Evolutionary conservation across 2,113 vertebrate species (phyloP), one percentile per base, ranked within the genome.

Genomic region (Chunga burmeisteri): DNA sequence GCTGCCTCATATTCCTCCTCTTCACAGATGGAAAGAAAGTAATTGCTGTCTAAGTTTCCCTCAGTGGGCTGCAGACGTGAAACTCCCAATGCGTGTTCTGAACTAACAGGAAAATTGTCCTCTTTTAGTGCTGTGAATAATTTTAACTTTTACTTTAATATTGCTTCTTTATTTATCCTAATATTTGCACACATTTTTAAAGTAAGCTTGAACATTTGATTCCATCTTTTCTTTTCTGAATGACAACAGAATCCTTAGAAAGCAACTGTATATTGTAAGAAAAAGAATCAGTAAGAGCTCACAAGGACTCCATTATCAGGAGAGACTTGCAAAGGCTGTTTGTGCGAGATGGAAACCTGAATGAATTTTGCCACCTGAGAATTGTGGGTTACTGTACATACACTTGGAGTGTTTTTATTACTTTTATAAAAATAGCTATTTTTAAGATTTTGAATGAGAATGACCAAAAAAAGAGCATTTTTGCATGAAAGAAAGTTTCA

Each of bases 111-210:
- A 91, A 94, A 94, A 85, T 89, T 61, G 13, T 9, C 36, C 44
- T 30, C 53, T 87, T n/a, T 87, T n/a, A 87, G 13, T 70, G 53
- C 32, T 82, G 40, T 68, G 89, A 84, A 89, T 89, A 85, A 93
- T 94, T 91, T 84, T 63, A 77, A 90, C 17, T 82, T 94, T 72
- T 72, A 66, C 27, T 90, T 92, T 71, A 81, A 38, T 86, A 58
- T 58, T 80, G 14, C 11, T 91, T 74, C 44, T 91, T 96, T 85
- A 78, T 86, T 92, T 96, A 42, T 91, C 65, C 49, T 92, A 92
- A 86, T 84, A 91, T 92, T 91, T 91, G 17, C 56, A 75, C 58
- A 89, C 32, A 77, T 66, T 95, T 94, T 86, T 56, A 81, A 92
- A 90, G 52, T 55, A 75, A 71, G 14, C 30, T 65, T 75, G 34